Base-by-base conservation (phyloP, 2,888 invertebrate species). In the Willowsia nigromaculata region DNA sequence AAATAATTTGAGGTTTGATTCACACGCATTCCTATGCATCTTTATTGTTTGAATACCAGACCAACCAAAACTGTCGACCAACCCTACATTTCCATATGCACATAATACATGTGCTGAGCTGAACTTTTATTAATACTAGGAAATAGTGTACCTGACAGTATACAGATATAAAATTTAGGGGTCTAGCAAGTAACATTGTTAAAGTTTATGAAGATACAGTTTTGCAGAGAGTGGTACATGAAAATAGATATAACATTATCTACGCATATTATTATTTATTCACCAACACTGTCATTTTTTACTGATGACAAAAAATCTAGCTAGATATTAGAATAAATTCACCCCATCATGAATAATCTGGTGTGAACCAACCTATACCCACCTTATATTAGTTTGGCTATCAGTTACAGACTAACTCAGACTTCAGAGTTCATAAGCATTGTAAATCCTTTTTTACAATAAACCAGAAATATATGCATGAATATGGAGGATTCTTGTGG, bases 181-280 rank as follows among this genome's bases (percentile, higher is more conserved):
- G n/a, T n/a, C n/a, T n/a, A n/a, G n/a, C n/a, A n/a, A n/a, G n/a
- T n/a, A n/a, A n/a, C n/a, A n/a, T n/a, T n/a, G n/a, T n/a, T n/a
- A n/a, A n/a, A n/a, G n/a, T n/a, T n/a, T n/a, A n/a, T n/a, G n/a
- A n/a, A n/a, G n/a, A n/a, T n/a, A n/a, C n/a, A n/a, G n/a, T n/a
- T n/a, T n/a, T n/a, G n/a, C n/a, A n/a, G n/a, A n/a, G n/a, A n/a
- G n/a, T n/a, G n/a, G n/a, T n/a, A n/a, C n/a, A n/a, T n/a, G n/a
- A n/a, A n/a, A n/a, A n/a, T n/a, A n/a, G n/a, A n/a, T n/a, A n/a
- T n/a, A n/a, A n/a, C n/a, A n/a, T n/a, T n/a, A n/a, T n/a, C n/a
- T n/a, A n/a, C n/a, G n/a, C n/a, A n/a, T n/a, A 65, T 27, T 25
- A 37, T 62, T 43, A 71, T 71, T 40, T 22, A 71, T 71, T 71